phyloP scores from a whole-genome alignment of 2,797 vertebrate genomes.

The Darevskia mixta region DNA sequence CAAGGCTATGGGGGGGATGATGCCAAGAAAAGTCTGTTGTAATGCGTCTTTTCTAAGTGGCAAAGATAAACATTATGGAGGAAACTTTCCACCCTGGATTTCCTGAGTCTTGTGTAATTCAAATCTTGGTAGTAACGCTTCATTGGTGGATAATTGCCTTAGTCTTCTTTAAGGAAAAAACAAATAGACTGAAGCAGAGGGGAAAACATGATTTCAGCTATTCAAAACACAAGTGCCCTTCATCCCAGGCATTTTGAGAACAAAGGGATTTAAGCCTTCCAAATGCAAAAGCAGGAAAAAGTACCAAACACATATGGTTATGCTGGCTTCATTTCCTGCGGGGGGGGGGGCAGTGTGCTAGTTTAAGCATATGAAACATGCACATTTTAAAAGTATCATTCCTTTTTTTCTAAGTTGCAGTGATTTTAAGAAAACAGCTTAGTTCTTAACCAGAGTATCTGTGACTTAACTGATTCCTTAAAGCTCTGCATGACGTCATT shows the following conservation, averaged over 20 bases:
- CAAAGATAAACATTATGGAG: constrained; percentile 62
- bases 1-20: constrained; percentile 19
- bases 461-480: constrained; percentile 5
- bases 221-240: constrained; percentile 36
- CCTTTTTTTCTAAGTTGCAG: background rate
- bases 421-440: background rate
- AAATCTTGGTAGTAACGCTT: constrained; percentile 67
- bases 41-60: constrained; percentile 63
- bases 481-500: constrained; percentile 9
- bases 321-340: background rate
- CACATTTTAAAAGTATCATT: constrained; percentile 7
- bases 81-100: constrained; percentile 69
- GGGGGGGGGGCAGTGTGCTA: background rate
- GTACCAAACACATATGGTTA: background rate
- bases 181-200: constrained; percentile 19
- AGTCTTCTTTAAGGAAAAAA: constrained; percentile 43
- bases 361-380: background rate
- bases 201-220: constrained; percentile 16
- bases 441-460: background rate
- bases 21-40: constrained; percentile 59
- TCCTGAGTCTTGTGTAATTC: constrained; percentile 75
- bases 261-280: background rate
- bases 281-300: constrained; percentile 9
- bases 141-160: constrained; percentile 61
- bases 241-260: constrained; percentile 16